Evolutionary conservation across 2,797 vertebrate genomes (phyloP), one percentile per base, ranked within the genome.

Genomic region (Alca torda): DNA sequence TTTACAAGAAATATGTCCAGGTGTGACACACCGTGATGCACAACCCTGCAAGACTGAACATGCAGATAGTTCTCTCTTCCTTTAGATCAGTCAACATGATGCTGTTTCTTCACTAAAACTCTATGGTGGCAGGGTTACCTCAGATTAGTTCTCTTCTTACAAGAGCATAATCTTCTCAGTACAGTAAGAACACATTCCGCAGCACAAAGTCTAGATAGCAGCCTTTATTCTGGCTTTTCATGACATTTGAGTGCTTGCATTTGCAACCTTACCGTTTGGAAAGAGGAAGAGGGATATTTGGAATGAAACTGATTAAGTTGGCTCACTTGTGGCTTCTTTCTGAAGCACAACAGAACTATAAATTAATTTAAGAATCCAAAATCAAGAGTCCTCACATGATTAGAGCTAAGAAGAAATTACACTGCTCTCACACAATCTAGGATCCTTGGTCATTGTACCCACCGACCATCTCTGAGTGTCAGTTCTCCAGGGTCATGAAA

Each of bases 1-100:
- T 59, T 35, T 28, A 51, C 16, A n/a, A 63, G 39, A 35, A 50
- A 57, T 33, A 57, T 0, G 1, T 19, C 23, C 77, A 87, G 19
- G 50, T 23, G 35, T 4, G 35, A 41, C 46, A 54, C 8, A 11
- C 0, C 0, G 35, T 26, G 45, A 73, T 8, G 8, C 11, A 51
- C 48, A 72, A 60, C 19, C 67, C n/a, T 48, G 25, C 30, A 19
- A 25, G 41, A 72, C 18, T 26, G 59, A 72, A 28, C 30, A 46
- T 21, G 59, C 33, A 43, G 10, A 24, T 9, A 46, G 16, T 4
- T 73, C 60, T 68, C 23, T 26, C 59, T 39, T 70, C 43, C 45
- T 73, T 56, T 41, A 60, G 15, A 39, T 51, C 51, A 63, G 43
- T 51, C 63, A 86, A 28, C 20, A 10, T 5, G 20, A 63, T 20